A percentile compares a stretch with the other conserved stretches of the same genome.
phyloP scores from a whole-genome alignment of 1,140 invertebrate species.

The Drosophila yakuba region DNA sequence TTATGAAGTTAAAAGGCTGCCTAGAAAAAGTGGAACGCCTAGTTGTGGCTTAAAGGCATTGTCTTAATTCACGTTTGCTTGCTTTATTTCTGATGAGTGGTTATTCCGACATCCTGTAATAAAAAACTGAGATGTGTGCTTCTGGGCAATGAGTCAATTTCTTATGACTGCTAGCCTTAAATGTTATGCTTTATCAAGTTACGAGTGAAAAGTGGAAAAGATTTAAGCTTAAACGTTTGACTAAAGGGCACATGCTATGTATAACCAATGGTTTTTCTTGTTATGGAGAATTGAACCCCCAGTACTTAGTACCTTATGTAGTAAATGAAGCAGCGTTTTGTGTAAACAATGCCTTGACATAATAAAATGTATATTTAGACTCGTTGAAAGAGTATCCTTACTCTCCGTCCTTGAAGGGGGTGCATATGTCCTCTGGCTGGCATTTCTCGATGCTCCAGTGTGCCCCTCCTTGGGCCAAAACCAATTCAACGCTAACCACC shows the following conservation, averaged over 20 bases:
- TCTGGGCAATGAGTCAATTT: background rate
- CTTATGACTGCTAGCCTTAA: background rate
- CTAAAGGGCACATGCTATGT: no score
- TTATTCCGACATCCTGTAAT: background rate
- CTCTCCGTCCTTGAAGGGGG: background rate
- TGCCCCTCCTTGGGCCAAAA: background rate
- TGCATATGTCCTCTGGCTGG: slow-evolving; percentile 13
- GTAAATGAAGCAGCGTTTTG: background rate
- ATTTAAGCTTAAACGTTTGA: no score
- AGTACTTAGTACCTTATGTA: background rate
- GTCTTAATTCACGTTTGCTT: background rate
- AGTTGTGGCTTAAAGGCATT: slow-evolving; percentile 4
- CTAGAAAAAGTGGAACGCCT: background rate
- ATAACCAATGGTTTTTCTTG: no score
- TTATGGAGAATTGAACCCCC: background rate
- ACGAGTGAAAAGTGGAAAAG: no score
- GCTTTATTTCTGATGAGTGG: background rate
- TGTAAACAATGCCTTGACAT: slow-evolving; percentile 2
- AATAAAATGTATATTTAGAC: slow-evolving; percentile 5
- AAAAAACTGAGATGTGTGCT: background rate
- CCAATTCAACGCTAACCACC: background rate
- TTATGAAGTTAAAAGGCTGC: slow-evolving; percentile 18
- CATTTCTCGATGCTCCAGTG: slow-evolving; percentile 10
- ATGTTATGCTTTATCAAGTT: no score
- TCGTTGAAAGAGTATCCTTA: slow-evolving; percentile 9